Evolutionary conservation across 2,888 invertebrate species (phyloP).

Genomic region (Sabellastarte sp.): DNA sequence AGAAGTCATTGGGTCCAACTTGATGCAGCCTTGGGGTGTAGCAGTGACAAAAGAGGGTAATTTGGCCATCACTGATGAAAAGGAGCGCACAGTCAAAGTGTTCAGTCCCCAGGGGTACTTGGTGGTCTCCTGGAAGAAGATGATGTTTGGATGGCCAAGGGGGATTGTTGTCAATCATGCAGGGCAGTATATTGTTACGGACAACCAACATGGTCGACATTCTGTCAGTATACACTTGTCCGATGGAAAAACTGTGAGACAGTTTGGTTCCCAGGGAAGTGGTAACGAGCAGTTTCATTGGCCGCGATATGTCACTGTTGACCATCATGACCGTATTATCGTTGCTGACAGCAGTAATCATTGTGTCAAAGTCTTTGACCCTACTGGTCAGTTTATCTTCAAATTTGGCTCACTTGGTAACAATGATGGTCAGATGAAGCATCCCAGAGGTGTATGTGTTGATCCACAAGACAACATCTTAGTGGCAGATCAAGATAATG

Average conservation of each 20-base stretch:
- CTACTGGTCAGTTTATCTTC: constrained; percentile 57
- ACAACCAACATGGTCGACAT: constrained; percentile 48
- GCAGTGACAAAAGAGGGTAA: constrained; percentile 31
- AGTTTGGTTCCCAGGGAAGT: constrained; percentile 48
- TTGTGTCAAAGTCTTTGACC: constrained; percentile 60
- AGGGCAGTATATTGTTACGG: constrained; percentile 58
- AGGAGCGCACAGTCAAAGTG: constrained; percentile 34
- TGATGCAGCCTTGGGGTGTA: constrained; percentile 40
- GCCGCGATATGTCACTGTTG: constrained; percentile 61
- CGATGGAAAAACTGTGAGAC: constrained; percentile 23
- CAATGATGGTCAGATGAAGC: constrained; percentile 60
- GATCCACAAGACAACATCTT: constrained; percentile 60
- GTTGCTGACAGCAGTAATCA: constrained; percentile 63
- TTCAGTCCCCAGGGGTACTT: constrained; percentile 30
- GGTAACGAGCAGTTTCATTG: constrained; percentile 59
- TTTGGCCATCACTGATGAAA: constrained; percentile 38
- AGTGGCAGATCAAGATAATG: constrained; percentile 63
- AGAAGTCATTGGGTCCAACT: constrained; percentile 28
- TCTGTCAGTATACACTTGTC: constrained; percentile 29
- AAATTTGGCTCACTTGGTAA: constrained; percentile 61
- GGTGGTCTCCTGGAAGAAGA: constrained; percentile 33
- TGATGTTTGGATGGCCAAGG: constrained; percentile 37
- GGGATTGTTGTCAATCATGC: constrained; percentile 44
- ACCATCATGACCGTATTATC: constrained; percentile 55
- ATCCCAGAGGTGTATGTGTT: constrained; percentile 61